Evolutionary conservation across 2,113 vertebrate genomes (phyloP).

Genomic region (Sphyrna mokarran): DNA sequence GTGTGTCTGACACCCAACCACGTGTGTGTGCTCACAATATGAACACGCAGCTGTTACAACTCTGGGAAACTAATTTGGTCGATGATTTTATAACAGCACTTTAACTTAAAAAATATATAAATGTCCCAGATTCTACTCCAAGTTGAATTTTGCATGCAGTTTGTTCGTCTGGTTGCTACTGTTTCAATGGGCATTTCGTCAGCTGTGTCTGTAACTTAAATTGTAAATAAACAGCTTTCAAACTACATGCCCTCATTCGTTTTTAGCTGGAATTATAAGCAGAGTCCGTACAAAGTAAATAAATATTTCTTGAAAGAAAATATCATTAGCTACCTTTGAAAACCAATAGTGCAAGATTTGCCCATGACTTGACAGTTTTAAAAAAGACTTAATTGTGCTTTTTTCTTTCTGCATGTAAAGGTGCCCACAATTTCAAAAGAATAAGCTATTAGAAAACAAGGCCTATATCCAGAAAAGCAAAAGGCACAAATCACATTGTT

Average conservation of each 20-base stretch:
- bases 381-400: neutral
- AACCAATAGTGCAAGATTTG: neutral
- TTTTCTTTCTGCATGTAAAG: neutral
- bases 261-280: neutral
- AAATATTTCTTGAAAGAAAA: neutral
- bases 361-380: neutral
- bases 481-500: neutral
- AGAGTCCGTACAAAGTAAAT: neutral
- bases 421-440: neutral
- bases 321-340: neutral
- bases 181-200: neutral
- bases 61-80: neutral
- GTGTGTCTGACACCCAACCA: constrained; percentile 36
- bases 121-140: neutral
- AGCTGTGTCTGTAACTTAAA: neutral
- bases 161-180: neutral
- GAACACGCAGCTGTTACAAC: neutral
- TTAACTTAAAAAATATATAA: neutral
- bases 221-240: neutral
- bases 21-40: neutral
- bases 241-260: neutral
- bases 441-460: neutral
- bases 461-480: neutral
- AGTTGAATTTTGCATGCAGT: neutral
- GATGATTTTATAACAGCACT: neutral